phyloP scores from a whole-genome alignment of 2,113 vertebrate species.

The Gymnobelideus leadbeateri region DNA sequence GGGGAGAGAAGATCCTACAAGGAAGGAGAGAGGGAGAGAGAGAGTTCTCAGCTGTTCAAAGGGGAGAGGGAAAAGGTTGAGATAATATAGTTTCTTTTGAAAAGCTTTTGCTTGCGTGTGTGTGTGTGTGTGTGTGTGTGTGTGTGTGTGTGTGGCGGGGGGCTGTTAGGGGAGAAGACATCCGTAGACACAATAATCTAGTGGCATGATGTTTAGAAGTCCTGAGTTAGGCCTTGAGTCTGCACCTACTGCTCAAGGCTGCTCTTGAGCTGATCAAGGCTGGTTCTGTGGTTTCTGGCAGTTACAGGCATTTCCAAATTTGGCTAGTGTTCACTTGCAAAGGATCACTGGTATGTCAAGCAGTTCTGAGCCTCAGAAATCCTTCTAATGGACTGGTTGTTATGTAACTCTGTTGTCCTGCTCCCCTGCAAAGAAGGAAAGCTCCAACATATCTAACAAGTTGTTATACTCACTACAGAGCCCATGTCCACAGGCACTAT shows the following conservation, averaged over 20 bases:
- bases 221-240: background rate
- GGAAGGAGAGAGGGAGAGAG: background rate
- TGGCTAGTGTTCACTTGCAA: background rate
- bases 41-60: background rate
- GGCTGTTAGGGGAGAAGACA: background rate
- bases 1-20: background rate
- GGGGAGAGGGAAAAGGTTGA: background rate
- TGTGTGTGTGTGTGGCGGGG: too few species aligned
- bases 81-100: background rate
- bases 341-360: background rate
- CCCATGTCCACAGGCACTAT: background rate
- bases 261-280: background rate
- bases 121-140: too few species aligned
- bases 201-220: background rate
- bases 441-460: background rate
- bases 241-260: background rate
- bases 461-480: background rate
- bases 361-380: background rate
- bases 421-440: background rate
- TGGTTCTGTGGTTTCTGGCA: background rate
- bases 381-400: background rate
- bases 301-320: background rate
- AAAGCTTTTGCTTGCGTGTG: background rate
- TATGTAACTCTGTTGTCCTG: background rate
- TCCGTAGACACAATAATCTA: background rate